Evolutionary conservation across 2,797 vertebrate species (phyloP).

Genomic region (Tragopan temminckii): DNA sequence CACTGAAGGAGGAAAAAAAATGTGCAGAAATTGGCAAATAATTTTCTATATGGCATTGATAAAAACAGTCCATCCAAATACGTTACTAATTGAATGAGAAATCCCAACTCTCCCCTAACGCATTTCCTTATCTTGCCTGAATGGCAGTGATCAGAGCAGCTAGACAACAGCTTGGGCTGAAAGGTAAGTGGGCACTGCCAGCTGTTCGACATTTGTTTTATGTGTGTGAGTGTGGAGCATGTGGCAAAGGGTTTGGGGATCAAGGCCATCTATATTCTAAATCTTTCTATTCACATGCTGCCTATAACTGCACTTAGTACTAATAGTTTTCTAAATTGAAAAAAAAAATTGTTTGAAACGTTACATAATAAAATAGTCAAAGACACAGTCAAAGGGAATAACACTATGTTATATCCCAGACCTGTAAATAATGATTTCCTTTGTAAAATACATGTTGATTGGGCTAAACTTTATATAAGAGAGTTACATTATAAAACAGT

Average conservation of each 20-base stretch:
- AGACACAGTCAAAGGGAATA: background rate
- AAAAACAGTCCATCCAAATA: background rate
- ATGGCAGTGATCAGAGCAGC: background rate
- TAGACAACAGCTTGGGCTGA: background rate
- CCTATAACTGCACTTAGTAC: background rate
- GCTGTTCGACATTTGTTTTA: background rate
- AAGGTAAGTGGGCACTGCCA: background rate
- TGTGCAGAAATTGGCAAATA: background rate
- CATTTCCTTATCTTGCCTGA: background rate
- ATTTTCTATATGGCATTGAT: background rate
- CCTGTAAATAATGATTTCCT: background rate
- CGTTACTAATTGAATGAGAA: background rate
- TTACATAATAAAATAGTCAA: background rate
- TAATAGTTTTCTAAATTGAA: slow-evolving; percentile 2
- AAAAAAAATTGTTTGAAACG: background rate
- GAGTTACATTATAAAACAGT: slow-evolving; percentile 7
- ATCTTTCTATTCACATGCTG: background rate
- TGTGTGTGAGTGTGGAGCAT: background rate
- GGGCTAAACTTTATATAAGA: slow-evolving; percentile 36
- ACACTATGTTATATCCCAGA: background rate
- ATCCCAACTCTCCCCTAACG: background rate
- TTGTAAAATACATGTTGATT: background rate
- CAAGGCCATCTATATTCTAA: background rate
- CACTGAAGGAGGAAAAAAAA: background rate
- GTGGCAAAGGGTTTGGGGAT: background rate